Base-by-base conservation (phyloP, 2,113 vertebrate species). In the Thunnus maccoyii region DNA sequence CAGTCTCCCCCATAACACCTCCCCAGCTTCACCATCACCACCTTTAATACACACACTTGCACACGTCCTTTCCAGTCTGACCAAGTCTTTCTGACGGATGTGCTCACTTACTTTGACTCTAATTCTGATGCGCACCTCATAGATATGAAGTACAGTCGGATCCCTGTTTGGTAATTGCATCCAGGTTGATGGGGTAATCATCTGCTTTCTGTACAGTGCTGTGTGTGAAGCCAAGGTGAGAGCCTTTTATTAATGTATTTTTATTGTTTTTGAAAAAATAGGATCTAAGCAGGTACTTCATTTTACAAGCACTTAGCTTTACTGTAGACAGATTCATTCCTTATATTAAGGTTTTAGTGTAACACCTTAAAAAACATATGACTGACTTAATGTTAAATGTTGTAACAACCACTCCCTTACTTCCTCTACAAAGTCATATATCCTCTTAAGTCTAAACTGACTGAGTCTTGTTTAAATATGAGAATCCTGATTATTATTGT, bases 181-280 rank as follows among this genome's bases (percentile, higher is more conserved):
- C 14, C 27, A 50, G 41, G 16, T 22, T 44, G 18, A 66, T 3
- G 0, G 3, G 12, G 47, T 48, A 51, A 51, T 25, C 18, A 2
- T 46, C 54, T 58, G n/a, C 20, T 72, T 77, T 71, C 44, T 74
- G 16, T 22, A 6, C 4, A 11, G 22, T 17, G 5, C 32, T 46
- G 5, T n/a, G 3, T 47, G 27, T 27, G 30, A 80, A 76, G 9
- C n/a, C n/a, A 52, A 89, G 91, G 91, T 92, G 85, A 88, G 79
- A 78, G 11, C 22, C 57, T 65, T 70, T 47, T 15, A 41, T 68
- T 41, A 0, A 11, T 52, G 1, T 12, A 22, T 66, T 74, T 58
- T 60, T 15, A 47, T 15, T 4, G 36, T 30, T 78, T 32, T 2
- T 64, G 11, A 44, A 41, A 18, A 41, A 5, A 66, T 47, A 41